These are phyloP conservation scores for Ceriagrion tenellum DNA, from an alignment of 2,888 invertebrate genomes.

Conservation along the genomic window DNA sequence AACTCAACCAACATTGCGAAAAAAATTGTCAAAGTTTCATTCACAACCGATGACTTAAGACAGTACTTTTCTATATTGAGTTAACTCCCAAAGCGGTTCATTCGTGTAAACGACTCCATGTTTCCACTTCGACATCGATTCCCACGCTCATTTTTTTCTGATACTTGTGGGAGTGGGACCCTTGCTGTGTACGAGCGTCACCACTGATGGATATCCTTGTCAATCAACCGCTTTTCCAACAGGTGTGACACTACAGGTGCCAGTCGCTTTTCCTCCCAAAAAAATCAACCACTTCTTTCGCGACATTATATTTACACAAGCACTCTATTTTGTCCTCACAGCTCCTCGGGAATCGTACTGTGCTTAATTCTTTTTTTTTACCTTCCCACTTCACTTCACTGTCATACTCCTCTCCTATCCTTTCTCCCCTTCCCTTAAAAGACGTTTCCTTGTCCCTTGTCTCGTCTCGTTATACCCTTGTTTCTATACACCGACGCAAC, in stretches of 20 bases:
- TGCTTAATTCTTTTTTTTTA: neutral
- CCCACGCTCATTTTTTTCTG: neutral
- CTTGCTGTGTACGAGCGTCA: too few species aligned
- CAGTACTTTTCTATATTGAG: too few species aligned
- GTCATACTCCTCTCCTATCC: neutral
- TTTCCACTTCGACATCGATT: neutral
- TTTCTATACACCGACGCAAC: neutral
- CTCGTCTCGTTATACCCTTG: neutral
- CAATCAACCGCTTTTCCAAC: neutral
- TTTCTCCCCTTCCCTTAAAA: neutral
- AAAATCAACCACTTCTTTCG: neutral
- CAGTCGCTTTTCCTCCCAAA: neutral
- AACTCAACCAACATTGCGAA: too few species aligned
- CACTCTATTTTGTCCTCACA: neutral
- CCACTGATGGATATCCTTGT: neutral
- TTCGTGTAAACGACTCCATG: neutral
- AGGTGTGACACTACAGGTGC: neutral
- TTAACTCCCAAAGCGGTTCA: neutral
- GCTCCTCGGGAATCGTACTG: neutral
- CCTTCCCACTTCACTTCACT: neutral
- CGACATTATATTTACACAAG: neutral
- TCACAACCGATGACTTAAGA: too few species aligned
- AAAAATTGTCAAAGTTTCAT: too few species aligned
- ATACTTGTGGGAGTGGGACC: neutral
- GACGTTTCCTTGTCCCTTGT: slow-evolving; percentile 20